Evolutionary conservation across 2,797 vertebrate species (phyloP), one percentile per base, ranked within the genome.

Genomic region (Kryptopterus vitreolus): DNA sequence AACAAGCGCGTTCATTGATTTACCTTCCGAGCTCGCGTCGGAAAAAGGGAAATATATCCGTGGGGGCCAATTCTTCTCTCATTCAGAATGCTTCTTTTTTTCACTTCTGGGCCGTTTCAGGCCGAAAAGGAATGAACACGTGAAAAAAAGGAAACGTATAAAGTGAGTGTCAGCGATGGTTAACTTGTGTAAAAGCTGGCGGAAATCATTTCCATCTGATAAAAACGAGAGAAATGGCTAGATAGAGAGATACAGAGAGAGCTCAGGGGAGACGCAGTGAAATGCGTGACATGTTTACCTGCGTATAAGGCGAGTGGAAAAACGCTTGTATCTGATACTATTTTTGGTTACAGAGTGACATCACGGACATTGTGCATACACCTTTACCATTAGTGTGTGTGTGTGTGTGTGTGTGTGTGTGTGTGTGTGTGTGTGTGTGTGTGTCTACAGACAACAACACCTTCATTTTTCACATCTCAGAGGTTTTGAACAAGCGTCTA

Each of bases 131-230:
- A 22, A n/a, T 13, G 12, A 13, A 29, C 10, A 31, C 15, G 15
- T 26, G 31, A 33, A 71, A 24, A n/a, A n/a, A n/a, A n/a, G n/a
- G n/a, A n/a, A 48, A 26, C 43, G 10, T 48, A 9, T 15, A 26
- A 68, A 18, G 29, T 33, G 10, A 12, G 12, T 53, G 9, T 72
- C 20, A 55, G 20, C 53, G 2, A 63, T 9, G 20, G 43, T 61
- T 61, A 75, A 75, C 73, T 16, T 22, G 46, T 29, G 74, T 63
- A 31, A 31, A 24, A 31, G 26, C 6, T n/a, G 55, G 52, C 70
- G 52, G 52, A 72, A 53, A 55, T 72, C 55, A 55, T 72, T 72
- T 55, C 35, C 31, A 72, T 72, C 70, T 55, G 52, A 72, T 55
- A 43, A 65, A 13, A 53, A 3, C 66, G 26, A 80, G 61, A 65